Conservation (phyloP, 2,888 invertebrate species). For the Cantharis lateralis region DNA sequence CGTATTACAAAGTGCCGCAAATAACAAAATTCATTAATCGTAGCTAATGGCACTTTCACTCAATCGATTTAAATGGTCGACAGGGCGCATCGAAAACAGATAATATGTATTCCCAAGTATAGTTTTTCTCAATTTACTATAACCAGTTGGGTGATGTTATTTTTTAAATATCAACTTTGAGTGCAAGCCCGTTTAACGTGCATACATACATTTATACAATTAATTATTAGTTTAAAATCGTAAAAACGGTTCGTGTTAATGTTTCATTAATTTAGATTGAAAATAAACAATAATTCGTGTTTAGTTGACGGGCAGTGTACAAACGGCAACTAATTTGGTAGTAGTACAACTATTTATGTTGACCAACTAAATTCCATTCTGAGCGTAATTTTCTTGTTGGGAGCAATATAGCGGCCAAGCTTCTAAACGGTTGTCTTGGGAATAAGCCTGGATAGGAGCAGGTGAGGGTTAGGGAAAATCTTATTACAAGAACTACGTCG, state of each 20-base stretch:
- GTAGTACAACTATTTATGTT: conserved; percentile 33
- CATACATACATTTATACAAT: not conserved
- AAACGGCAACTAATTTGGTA: conserved; percentile 19
- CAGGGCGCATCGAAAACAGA: conserved; percentile 12
- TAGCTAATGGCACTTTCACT: conserved; percentile 23
- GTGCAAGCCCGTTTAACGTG: not conserved
- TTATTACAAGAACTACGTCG: conserved; percentile 40
- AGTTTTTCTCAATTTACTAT: conserved; percentile 3
- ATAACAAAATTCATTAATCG: conserved; percentile 27
- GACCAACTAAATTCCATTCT: conserved; percentile 39
- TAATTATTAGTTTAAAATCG: not conserved
- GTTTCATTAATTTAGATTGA: not conserved
- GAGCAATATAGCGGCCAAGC: conserved; percentile 39
- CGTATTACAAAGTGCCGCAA: conserved; percentile 6
- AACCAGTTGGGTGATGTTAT: not conserved
- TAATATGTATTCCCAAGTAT: conserved; percentile 8
- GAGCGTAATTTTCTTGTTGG: conserved; percentile 35
- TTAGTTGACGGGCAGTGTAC: not conserved
- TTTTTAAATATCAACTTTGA: not conserved
- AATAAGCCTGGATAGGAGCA: conserved; percentile 43
- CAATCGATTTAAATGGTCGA: conserved; percentile 18
- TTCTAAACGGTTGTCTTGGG: conserved; percentile 44
- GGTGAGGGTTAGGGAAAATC: conserved; percentile 45
- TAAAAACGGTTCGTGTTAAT: not conserved
- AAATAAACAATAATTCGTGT: not conserved